These are phyloP conservation scores for Mythimna impura DNA, from an alignment of 2,888 invertebrate species.

Conservation along the genomic window DNA sequence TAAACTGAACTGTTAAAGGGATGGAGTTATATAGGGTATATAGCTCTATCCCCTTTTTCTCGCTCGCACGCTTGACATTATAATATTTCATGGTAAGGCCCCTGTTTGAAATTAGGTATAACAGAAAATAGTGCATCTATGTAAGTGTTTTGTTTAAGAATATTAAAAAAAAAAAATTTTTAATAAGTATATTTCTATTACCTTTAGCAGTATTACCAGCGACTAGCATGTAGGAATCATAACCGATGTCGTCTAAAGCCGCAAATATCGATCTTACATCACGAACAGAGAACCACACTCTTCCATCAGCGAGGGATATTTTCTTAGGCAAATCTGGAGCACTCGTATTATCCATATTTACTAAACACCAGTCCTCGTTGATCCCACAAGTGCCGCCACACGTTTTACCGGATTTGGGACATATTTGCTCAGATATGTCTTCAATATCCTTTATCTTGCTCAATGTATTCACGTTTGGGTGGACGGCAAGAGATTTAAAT, in stretches of 20 bases:
- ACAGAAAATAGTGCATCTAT: too few species aligned
- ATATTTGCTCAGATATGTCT: conserved; percentile 72
- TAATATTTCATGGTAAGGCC: too few species aligned
- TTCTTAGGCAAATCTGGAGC: conserved; percentile 63
- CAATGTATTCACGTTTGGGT: conserved; percentile 69
- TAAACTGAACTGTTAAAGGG: too few species aligned
- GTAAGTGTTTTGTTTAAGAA: too few species aligned
- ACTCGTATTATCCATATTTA: conserved; percentile 62
- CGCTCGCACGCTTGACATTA: too few species aligned
- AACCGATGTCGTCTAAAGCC: conserved; percentile 76
- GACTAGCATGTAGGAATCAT: conserved; percentile 90
- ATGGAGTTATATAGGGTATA: too few species aligned
- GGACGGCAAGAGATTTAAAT: conserved; percentile 90
- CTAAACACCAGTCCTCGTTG: conserved; percentile 74
- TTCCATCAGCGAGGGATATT: conserved; percentile 73
- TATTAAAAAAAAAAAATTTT: too few species aligned
- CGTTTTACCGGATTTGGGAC: conserved; percentile 71
- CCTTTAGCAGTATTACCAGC: conserved; percentile 94
- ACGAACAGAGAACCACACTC: conserved; percentile 87
- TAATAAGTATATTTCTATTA: conserved; percentile 59
- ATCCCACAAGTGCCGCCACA: conserved; percentile 68
- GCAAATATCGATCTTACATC: conserved; percentile 86
- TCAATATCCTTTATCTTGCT: conserved; percentile 78
- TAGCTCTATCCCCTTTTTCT: too few species aligned
- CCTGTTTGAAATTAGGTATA: too few species aligned